Conservation (phyloP, 2,797 vertebrate genomes). For the Geotrypetes seraphini region DNA sequence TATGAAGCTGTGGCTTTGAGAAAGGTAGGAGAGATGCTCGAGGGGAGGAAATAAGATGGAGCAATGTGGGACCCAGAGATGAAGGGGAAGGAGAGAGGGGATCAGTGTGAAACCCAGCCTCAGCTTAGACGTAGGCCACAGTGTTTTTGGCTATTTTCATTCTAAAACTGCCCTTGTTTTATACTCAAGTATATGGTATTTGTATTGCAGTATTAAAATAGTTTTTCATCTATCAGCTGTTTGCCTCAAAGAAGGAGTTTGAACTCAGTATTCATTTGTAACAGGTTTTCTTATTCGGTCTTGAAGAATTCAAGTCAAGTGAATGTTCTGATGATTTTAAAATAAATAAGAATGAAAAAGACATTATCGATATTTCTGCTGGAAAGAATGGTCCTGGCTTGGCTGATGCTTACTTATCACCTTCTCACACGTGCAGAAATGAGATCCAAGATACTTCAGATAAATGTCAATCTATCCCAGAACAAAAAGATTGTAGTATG, state of each 20-base stretch:
- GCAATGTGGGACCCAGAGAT: too few relatives aligned
- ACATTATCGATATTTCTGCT: constrained; percentile 26
- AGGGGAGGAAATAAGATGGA: too few relatives aligned
- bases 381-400: constrained; percentile 32
- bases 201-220: constrained; percentile 10
- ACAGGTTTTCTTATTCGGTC: constrained; percentile 30
- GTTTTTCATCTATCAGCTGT: constrained; percentile 19
- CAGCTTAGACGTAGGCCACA: too few relatives aligned
- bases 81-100: too few relatives aligned
- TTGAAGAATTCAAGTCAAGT: constrained; percentile 30
- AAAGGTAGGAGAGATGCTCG: too few relatives aligned
- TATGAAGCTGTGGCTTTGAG: too few relatives aligned
- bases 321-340: constrained; percentile 18
- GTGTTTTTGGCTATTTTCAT: too few relatives aligned
- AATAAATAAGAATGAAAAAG: constrained; percentile 14
- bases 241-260: constrained; percentile 31
- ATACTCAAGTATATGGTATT: neutral
- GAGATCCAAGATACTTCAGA: neutral
- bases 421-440: constrained; percentile 41
- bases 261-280: constrained; percentile 39
- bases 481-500: neutral
- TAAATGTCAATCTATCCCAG: constrained; percentile 20
- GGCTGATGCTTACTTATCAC: constrained; percentile 63
- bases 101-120: too few relatives aligned
- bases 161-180: too few relatives aligned